Conservation (phyloP, 2,113 vertebrate species). For the Tretioscincus oriximinensis region DNA sequence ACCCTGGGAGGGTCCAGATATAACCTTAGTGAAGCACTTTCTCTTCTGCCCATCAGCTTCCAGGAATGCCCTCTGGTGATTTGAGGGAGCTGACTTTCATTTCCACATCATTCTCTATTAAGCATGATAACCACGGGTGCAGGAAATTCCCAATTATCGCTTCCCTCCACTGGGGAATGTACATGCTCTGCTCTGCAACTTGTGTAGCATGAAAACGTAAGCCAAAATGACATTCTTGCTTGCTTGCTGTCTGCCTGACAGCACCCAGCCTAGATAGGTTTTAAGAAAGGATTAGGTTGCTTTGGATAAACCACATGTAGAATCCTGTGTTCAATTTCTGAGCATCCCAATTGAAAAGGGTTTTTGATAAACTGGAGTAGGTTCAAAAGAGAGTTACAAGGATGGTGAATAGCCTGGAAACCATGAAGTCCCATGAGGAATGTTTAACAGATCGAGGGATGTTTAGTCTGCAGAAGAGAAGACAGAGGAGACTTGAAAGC, state of each 20-base stretch:
- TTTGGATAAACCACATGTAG: too few species aligned
- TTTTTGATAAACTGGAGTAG: too few species aligned
- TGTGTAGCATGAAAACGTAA: neutral
- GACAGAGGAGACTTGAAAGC: too few species aligned
- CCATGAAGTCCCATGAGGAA: too few species aligned
- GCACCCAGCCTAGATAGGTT: too few species aligned
- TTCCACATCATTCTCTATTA: neutral
- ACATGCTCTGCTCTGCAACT: neutral
- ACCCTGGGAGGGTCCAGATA: neutral
- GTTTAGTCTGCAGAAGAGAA: too few species aligned
- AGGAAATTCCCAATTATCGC: constrained; percentile 14
- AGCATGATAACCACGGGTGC: neutral
- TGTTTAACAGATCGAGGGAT: too few species aligned
- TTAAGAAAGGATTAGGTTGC: too few species aligned
- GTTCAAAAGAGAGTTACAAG: neutral
- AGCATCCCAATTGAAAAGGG: too few species aligned
- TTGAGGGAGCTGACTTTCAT: neutral
- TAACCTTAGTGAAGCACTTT: neutral
- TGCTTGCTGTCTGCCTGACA: neutral
- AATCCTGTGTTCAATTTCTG: too few species aligned
- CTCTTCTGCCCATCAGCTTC: too few species aligned
- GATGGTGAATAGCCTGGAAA: too few species aligned
- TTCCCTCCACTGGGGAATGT: neutral
- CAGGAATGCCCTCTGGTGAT: neutral
- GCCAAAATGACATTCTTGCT: neutral